Evolutionary conservation across 2,888 invertebrate genomes (phyloP).

Genomic region (Clanis bilineata): DNA sequence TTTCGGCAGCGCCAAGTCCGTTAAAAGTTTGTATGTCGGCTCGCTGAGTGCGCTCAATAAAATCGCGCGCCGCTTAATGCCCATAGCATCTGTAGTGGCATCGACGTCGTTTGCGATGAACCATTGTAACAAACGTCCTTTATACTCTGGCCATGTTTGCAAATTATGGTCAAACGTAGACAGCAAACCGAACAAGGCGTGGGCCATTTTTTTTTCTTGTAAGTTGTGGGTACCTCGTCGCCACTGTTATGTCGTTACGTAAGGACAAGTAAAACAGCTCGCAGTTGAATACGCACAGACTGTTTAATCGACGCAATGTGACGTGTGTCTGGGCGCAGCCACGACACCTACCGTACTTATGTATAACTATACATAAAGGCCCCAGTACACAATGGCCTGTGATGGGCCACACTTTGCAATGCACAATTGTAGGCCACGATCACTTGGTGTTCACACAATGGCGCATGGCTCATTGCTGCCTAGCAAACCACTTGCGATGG

Average conservation of each 20-base stretch:
- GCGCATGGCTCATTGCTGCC: too few species aligned
- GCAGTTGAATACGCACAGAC: too few species aligned
- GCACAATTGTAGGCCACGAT: too few species aligned
- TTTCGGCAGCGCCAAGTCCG: slow-evolving; percentile 26
- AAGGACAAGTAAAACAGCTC: too few species aligned
- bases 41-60: slow-evolving; percentile 28
- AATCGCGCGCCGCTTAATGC: slow-evolving; percentile 23
- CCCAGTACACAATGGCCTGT: too few species aligned
- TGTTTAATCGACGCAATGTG: too few species aligned
- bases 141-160: slow-evolving; percentile 23
- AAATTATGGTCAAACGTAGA: slow-evolving; percentile 24
- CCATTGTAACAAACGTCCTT: slow-evolving; percentile 23
- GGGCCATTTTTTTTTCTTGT: not conserved
- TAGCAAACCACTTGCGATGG: too few species aligned
- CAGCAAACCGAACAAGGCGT: slow-evolving; percentile 20
- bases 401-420: too few species aligned
- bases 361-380: too few species aligned
- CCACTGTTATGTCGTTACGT: not conserved
- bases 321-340: too few species aligned
- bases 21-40: slow-evolving; percentile 25
- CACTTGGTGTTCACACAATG: too few species aligned
- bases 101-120: slow-evolving; percentile 25
- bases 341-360: too few species aligned
- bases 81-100: slow-evolving; percentile 12
- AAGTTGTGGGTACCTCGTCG: not conserved